A percentile compares a stretch with the other conserved stretches of the same genome.
Evolutionary conservation across 2,888 invertebrate species (phyloP).

Genomic region (Conistra vaccinii): DNA sequence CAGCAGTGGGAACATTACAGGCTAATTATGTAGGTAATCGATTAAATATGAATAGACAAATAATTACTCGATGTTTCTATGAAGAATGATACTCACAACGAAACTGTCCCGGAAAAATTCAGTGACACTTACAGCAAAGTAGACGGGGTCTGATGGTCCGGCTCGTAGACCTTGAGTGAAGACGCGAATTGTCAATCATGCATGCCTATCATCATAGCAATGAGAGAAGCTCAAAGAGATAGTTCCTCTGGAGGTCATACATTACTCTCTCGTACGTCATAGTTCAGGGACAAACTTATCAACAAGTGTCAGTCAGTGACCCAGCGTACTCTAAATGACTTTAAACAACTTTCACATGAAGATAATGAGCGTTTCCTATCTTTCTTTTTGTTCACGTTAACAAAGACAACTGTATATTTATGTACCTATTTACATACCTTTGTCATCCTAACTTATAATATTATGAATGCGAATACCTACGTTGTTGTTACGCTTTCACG

Average conservation of each 20-base stretch:
- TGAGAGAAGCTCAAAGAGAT: neutral
- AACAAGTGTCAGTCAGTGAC: conserved; percentile 30
- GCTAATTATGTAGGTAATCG: no score
- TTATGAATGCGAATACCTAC: no score
- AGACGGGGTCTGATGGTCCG: no score
- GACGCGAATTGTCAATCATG: neutral
- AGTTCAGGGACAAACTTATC: neutral
- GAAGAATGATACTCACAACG: neutral
- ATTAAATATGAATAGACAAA: neutral
- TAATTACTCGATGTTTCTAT: no score
- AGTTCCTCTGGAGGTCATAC: neutral
- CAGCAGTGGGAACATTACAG: no score
- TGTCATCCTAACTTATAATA: neutral
- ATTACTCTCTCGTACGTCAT: neutral
- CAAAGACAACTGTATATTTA: conserved; percentile 14
- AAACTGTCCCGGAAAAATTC: neutral
- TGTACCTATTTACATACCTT: neutral
- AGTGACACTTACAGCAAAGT: neutral
- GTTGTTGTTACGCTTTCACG: no score
- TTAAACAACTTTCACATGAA: conserved; percentile 33
- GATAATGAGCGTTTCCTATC: conserved; percentile 34
- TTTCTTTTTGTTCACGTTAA: conserved; percentile 20
- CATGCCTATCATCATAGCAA: neutral
- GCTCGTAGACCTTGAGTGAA: neutral
- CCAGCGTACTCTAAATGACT: conserved; percentile 47